A percentile compares a stretch with the other conserved stretches of the same genome.
Conservation (phyloP, 2,888 invertebrate genomes). For the Anthrax anthrax region DNA sequence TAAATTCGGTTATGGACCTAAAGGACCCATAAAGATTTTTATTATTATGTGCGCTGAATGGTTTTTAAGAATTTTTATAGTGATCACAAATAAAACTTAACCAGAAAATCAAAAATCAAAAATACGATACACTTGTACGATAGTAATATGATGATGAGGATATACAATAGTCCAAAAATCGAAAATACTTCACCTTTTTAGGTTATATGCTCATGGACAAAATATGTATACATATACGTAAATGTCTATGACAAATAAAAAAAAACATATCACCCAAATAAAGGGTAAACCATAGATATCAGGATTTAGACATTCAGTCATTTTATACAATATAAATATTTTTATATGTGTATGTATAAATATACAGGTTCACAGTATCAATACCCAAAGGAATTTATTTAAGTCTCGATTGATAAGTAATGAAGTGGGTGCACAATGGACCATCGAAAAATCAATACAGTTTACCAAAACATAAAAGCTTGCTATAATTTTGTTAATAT, state of each 20-base stretch:
- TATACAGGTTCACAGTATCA: neutral
- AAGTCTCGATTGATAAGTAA: neutral
- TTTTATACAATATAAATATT: too few species aligned
- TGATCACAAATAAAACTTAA: too few species aligned
- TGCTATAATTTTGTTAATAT: too few species aligned
- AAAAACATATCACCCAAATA: too few species aligned
- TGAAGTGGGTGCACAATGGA: neutral
- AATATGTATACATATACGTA: too few species aligned
- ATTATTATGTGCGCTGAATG: neutral
- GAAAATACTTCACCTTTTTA: neutral
- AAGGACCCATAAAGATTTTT: slow-evolving; percentile 7
- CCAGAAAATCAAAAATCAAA: too few species aligned
- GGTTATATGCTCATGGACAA: too few species aligned
- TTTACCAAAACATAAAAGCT: too few species aligned
- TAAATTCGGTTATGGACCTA: slow-evolving; percentile 8
- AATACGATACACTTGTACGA: neutral
- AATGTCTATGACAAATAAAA: too few species aligned
- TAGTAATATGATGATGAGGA: neutral
- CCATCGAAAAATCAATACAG: neutral
- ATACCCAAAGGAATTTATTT: neutral
- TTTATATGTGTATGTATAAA: too few species aligned
- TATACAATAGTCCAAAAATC: slow-evolving; percentile 3
- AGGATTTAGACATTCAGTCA: too few species aligned
- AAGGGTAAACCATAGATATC: too few species aligned
- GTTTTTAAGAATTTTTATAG: slow-evolving; percentile 5